Percentiles rank a stretch among this genome's conserved stretches.
Evolutionary conservation across 2,113 vertebrate genomes (phyloP).

Genomic region (Engraulis encrasicolus): DNA sequence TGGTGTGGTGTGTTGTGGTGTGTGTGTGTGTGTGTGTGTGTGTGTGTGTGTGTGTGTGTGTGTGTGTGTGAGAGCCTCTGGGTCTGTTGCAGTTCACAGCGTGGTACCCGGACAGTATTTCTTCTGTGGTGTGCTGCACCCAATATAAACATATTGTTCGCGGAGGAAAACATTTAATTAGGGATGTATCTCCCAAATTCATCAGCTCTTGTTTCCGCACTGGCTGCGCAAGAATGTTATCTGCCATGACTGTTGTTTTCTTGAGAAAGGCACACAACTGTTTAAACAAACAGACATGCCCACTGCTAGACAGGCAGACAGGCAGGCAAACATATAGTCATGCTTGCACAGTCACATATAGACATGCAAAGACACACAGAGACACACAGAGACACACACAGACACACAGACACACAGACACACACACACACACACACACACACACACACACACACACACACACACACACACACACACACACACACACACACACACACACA

Average conservation of each 20-base stretch:
- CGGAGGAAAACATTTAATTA: slow-evolving; percentile 13
- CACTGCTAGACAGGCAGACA: neutral
- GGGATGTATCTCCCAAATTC: neutral
- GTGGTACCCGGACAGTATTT: neutral
- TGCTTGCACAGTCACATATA: too few relatives aligned
- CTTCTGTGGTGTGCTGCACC: neutral
- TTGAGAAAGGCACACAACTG: slow-evolving; percentile 2
- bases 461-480: too few relatives aligned
- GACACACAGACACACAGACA: too few relatives aligned
- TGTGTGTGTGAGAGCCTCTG: neutral
- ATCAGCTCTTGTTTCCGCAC: neutral
- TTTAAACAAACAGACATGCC: neutral
- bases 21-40: too few relatives aligned
- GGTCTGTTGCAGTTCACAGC: neutral
- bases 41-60: too few relatives aligned
- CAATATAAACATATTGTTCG: neutral
- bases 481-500: too few relatives aligned
- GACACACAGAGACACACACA: too few relatives aligned
- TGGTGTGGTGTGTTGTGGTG: too few relatives aligned
- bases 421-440: neutral
- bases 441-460: slow-evolving; percentile 11
- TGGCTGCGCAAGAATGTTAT: neutral
- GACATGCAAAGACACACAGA: too few relatives aligned
- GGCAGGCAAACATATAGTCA: neutral
- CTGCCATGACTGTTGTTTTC: neutral